Base-by-base conservation (phyloP, 2,797 vertebrate species). In the Macroramphosus scolopax region DNA sequence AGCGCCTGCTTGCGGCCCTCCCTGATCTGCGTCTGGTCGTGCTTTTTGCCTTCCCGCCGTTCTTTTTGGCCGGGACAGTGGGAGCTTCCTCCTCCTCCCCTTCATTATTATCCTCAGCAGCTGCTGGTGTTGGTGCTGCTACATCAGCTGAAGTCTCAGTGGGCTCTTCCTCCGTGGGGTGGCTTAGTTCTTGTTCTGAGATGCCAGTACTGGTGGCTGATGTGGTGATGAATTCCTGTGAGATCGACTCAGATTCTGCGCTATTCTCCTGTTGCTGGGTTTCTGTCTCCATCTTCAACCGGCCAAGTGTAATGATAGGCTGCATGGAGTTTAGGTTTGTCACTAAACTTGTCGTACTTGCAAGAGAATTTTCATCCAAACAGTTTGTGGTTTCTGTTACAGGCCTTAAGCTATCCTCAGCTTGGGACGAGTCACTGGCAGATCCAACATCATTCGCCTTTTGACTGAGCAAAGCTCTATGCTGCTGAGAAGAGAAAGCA, bases 1-100 rank as follows among this genome's bases (percentile, higher is more conserved):
- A 91, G 53, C 80, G 84, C 63, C 79, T 85, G 71, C 70, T 82
- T 5, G 67, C 30, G 8, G 72, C 68, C 52, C 88, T 85, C 33
- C 78, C 71, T 26, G 79, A 82, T 77, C 83, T 84, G 55, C 85
- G 86, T 52, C 77, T 90, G 6, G 63, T 11, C 1, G 74, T 14
- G 4, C 39, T 18, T 56, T 82, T 85, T 2, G 68, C 79, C 20
- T 83, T 86, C 13, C 60, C 30, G 32, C 33, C 5, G 11, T 24
- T 62, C 30, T 72, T 84, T 63, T 78, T 81, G 30, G 42, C 72
- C 1, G 49, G 18, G 14, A 5, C 45, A 51, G 35, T 57, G 9
- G 72, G 36, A 48, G 41, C 65, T 15, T 50, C 51, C 7, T 66
- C 58, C 1, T 40, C 39, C 16, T 67, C 68, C 18, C 77, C 80